Percentiles rank a stretch among this genome's conserved stretches.
phyloP scores from a whole-genome alignment of 2,797 vertebrate species.

The Pyrocephalus nanus region DNA sequence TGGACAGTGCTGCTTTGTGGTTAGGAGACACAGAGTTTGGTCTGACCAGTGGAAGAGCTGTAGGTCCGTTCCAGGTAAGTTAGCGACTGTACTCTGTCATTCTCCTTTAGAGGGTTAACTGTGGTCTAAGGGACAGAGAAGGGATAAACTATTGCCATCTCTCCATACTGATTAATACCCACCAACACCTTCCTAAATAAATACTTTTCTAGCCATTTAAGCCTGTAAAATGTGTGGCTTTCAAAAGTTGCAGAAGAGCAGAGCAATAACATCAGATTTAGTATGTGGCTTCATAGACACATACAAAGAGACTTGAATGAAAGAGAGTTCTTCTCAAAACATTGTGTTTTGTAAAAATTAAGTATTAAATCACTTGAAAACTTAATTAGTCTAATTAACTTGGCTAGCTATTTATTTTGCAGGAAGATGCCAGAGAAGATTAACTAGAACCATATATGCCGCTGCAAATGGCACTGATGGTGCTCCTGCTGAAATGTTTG shows the following conservation, averaged over 20 bases:
- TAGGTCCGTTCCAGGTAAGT: neutral
- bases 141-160: neutral
- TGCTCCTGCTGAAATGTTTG: neutral
- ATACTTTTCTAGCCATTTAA: neutral
- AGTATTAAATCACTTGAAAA: neutral
- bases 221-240: neutral
- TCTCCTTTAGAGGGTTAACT: neutral
- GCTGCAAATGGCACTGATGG: neutral
- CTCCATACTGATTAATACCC: neutral
- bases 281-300: neutral
- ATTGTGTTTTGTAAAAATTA: neutral
- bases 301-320: neutral
- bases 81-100: neutral
- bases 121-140: neutral
- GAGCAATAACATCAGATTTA: neutral
- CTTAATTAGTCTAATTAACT: neutral
- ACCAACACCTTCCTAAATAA: neutral
- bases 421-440: neutral
- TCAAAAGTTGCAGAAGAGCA: neutral
- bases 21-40: neutral
- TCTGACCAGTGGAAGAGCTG: neutral
- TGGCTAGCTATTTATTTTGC: neutral
- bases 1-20: neutral
- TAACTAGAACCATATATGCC: neutral
- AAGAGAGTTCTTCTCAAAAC: neutral